These are phyloP conservation scores for Otis tarda DNA, from an alignment of 2,113 vertebrate species.

Conservation along the genomic window DNA sequence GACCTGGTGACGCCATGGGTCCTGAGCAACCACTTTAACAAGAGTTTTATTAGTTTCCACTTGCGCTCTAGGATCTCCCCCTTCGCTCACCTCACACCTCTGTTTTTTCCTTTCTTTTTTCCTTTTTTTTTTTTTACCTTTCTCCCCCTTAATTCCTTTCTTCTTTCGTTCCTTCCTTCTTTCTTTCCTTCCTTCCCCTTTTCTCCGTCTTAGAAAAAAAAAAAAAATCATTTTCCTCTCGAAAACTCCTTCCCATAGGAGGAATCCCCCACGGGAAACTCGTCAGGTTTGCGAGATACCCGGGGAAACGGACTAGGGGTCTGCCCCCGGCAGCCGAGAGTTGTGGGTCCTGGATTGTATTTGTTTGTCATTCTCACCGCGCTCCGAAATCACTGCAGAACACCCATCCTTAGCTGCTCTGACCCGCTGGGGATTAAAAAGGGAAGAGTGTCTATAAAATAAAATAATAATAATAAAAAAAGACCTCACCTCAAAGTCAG, in stretches of 20 bases:
- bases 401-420: not conserved
- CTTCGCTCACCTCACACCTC: not conserved
- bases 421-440: not conserved
- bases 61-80: not conserved
- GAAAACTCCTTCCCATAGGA: not conserved
- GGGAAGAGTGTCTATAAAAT: not conserved
- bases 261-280: not conserved
- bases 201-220: too few species aligned
- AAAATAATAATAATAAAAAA: not conserved
- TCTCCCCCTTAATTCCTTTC: not conserved
- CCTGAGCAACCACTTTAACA: conserved; percentile 64
- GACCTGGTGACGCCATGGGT: conserved; percentile 73
- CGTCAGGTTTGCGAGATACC: not conserved
- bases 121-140: not conserved
- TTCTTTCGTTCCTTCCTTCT: accelerated
- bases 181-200: too few species aligned
- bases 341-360: not conserved
- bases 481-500: not conserved
- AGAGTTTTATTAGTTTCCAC: conserved; percentile 69
- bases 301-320: not conserved
- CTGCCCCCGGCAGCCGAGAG: not conserved
- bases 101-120: accelerated
- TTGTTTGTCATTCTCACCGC: not conserved
- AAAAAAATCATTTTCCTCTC: not conserved
- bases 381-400: not conserved